Base-by-base conservation (phyloP, 2,113 vertebrate genomes). In the Ramphastos sulfuratus region DNA sequence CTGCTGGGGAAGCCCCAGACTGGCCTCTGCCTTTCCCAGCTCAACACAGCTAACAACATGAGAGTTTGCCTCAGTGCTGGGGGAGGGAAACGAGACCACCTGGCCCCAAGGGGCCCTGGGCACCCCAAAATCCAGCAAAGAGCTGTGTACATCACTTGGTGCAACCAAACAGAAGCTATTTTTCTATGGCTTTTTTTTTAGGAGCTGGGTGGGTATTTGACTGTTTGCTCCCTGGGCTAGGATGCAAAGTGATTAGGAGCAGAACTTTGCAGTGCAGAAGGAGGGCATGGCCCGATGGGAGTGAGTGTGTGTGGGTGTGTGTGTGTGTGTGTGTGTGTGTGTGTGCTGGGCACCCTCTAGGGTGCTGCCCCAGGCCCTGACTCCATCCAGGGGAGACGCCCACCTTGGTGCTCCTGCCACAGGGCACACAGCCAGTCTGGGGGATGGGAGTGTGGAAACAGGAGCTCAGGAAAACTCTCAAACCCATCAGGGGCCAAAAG, bases 101-200 rank as follows among this genome's bases (percentile, higher is more conserved):
- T 73, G 76, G 2, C 3, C 30, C 61, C 8, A 6, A 10, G 0
- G 2, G 50, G 30, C 54, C 69, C 17, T 72, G 35, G 24, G 73
- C 14, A 24, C 2, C 35, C 79, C 83, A 46, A 24, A 71, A 83
- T 67, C 1, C n/a, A 28, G 23, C 58, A 4, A 14, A 11, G 30
- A 60, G 33, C 11, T 0, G 0, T 9, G 30, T 3, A 2, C 1
- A 0, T n/a, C 27, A 16, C 24, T 59, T 59, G 16, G 10, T n/a
- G 27, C 28, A 50, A 37, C 35, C 67, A 5, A 18, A 25, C 4
- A 39, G 54, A 39, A 84, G 54, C 42, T 78, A 31, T 13, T 81
- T 75, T 15, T n/a, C 33, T 23, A 0, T 3, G 17, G 10, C 3
- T 37, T 30, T 58, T 30, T 58, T 42, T 13, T 42, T 42, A 15